Evolutionary conservation across 1,140 invertebrate species (phyloP).

Genomic region (Caenorhabditis elegans): DNA sequence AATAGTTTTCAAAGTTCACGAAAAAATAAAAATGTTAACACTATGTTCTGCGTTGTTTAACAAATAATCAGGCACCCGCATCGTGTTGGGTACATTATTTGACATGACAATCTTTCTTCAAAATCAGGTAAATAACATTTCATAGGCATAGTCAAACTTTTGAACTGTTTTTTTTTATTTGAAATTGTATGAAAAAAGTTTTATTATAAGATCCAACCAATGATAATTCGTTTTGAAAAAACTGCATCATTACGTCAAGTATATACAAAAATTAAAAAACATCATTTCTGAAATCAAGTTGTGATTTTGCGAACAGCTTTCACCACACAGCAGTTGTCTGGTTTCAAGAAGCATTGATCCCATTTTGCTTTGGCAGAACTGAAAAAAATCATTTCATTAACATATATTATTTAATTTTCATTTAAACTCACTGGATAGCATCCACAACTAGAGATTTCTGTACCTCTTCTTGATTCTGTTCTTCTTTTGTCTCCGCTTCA

Average conservation of each 20-base stretch:
- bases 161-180: too few species aligned
- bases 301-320: neutral
- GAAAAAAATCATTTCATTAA: neutral
- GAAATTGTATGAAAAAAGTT: too few species aligned
- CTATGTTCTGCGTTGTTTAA: too few species aligned
- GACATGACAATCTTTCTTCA: too few species aligned
- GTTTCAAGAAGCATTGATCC: neutral
- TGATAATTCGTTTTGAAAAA: too few species aligned
- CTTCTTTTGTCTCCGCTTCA: neutral
- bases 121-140: too few species aligned
- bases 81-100: too few species aligned
- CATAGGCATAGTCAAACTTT: too few species aligned
- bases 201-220: too few species aligned
- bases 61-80: too few species aligned
- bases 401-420: neutral
- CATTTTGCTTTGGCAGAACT: conserved; percentile 7
- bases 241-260: conserved; percentile 23
- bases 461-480: neutral
- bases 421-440: neutral
- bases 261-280: neutral
- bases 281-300: neutral
- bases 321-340: conserved; percentile 9
- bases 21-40: too few species aligned
- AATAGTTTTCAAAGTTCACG: too few species aligned
- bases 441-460: neutral